These are phyloP conservation scores for Alexandromys fortis DNA, from an alignment of 2,113 vertebrate genomes.

Conservation along the genomic window DNA sequence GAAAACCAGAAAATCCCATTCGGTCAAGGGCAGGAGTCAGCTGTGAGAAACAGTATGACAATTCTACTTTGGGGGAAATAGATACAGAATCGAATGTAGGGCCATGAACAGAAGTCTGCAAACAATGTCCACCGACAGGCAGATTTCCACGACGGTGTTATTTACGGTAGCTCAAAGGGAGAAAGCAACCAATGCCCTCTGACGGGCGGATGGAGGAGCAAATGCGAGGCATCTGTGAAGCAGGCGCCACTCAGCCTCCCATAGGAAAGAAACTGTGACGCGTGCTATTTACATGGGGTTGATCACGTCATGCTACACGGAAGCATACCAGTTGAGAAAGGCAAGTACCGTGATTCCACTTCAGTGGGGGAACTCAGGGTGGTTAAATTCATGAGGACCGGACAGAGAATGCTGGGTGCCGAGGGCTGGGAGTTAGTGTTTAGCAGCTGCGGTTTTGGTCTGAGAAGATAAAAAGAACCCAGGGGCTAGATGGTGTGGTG, in stretches of 20 bases:
- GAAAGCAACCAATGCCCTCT: not conserved
- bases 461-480: not conserved
- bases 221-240: accelerated
- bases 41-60: not conserved
- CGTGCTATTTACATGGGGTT: accelerated
- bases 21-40: accelerated
- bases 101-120: not conserved
- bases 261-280: not conserved
- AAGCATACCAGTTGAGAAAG: not conserved
- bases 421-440: not conserved
- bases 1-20: not conserved
- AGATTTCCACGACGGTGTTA: not conserved
- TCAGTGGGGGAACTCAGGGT: accelerated
- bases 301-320: not conserved
- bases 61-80: not conserved
- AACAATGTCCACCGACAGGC: no score
- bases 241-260: not conserved
- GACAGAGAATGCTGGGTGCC: accelerated
- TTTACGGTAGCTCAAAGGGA: not conserved
- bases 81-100: not conserved
- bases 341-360: accelerated
- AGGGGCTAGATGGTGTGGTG: no score
- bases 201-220: accelerated
- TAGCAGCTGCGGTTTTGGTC: not conserved
- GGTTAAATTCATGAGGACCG: not conserved